A percentile compares a stretch with the other conserved stretches of the same genome.
phyloP scores from a whole-genome alignment of 2,797 vertebrate species.

The Sebastes aleutianus region DNA sequence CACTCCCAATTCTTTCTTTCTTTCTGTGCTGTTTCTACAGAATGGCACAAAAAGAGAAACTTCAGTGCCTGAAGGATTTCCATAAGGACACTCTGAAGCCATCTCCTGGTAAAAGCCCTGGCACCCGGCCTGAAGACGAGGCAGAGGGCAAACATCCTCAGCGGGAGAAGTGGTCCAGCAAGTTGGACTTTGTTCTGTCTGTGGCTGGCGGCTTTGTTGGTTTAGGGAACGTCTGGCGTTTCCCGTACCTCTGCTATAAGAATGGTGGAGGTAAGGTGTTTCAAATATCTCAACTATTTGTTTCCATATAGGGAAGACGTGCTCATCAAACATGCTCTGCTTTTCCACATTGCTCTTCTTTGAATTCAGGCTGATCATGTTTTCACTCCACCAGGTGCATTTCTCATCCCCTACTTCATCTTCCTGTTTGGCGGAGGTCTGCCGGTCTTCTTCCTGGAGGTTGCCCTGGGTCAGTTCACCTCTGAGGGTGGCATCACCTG shows the following conservation, averaged over 20 bases:
- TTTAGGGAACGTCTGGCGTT: slow-evolving; percentile 97
- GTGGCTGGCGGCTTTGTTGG: slow-evolving; percentile 98
- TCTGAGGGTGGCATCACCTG: slow-evolving; percentile 99
- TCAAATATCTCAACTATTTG: not conserved
- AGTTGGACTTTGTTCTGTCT: slow-evolving; percentile 97
- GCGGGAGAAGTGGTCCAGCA: slow-evolving; percentile 98
- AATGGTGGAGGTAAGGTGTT: slow-evolving; percentile 93
- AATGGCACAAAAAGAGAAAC: slow-evolving; percentile 97
- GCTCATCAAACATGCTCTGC: not conserved
- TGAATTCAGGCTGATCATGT: not conserved
- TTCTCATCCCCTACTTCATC: slow-evolving; percentile 99
- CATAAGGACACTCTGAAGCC: slow-evolving; percentile 99
- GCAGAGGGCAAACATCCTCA: slow-evolving; percentile 95
- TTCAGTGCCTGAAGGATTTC: slow-evolving; percentile 97
- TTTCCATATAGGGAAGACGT: not conserved
- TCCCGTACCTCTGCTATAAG: slow-evolving; percentile 99
- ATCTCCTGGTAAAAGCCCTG: slow-evolving; percentile 95
- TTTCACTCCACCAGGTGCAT: slow-evolving; percentile 86
- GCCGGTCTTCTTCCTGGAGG: slow-evolving; percentile 98
- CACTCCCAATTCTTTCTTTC: not conserved
- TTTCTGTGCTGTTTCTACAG: slow-evolving; percentile 45
- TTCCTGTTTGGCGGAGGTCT: slow-evolving; percentile 98
- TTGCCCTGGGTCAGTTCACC: slow-evolving; percentile 96
- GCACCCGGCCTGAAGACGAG: slow-evolving; percentile 95
- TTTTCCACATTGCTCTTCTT: not conserved